These are phyloP conservation scores for Agonopterix heracliana DNA, from an alignment of 2,888 invertebrate species.

Conservation along the genomic window DNA sequence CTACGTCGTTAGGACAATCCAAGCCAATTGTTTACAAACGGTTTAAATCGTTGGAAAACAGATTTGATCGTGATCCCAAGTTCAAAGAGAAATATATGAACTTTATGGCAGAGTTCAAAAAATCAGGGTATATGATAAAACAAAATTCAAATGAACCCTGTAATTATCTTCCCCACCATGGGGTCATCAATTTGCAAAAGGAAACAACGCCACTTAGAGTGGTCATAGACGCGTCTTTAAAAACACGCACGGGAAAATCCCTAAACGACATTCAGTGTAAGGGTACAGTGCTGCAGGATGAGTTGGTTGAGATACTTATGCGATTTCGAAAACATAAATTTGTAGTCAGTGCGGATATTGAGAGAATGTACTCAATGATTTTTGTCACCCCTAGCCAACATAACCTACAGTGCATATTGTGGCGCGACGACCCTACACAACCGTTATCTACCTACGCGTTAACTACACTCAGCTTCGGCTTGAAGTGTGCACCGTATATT, in stretches of 20 bases:
- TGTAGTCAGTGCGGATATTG: constrained; percentile 7
- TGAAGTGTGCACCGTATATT: constrained; percentile 10
- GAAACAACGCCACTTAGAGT: constrained; percentile 7
- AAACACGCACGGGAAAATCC: constrained; percentile 3
- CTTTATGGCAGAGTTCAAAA: constrained; percentile 3
- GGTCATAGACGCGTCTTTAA: constrained; percentile 4
- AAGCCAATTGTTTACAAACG: constrained; percentile 1
- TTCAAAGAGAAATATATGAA: constrained; percentile 4
- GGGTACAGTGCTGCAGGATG: constrained; percentile 7
- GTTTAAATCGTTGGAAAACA: constrained; percentile 2
- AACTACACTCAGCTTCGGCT: constrained; percentile 13
- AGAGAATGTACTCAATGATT: constrained; percentile 9
- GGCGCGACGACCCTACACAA: constrained; percentile 7
- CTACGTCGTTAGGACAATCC: constrained; percentile 1
- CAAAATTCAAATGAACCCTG: background rate
- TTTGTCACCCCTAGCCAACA: constrained; percentile 3
- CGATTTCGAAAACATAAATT: constrained; percentile 7
- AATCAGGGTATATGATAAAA: constrained; percentile 4
- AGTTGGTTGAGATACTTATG: constrained; percentile 6
- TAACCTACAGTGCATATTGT: constrained; percentile 7
- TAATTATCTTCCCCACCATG: constrained; percentile 8
- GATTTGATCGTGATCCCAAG: constrained; percentile 3
- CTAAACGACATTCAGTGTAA: constrained; percentile 10
- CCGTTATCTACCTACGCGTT: constrained; percentile 6
- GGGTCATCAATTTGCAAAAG: background rate